phyloP scores from a whole-genome alignment of 53 echinoderm and acorn worm species.

The Actinopyga echinites region DNA sequence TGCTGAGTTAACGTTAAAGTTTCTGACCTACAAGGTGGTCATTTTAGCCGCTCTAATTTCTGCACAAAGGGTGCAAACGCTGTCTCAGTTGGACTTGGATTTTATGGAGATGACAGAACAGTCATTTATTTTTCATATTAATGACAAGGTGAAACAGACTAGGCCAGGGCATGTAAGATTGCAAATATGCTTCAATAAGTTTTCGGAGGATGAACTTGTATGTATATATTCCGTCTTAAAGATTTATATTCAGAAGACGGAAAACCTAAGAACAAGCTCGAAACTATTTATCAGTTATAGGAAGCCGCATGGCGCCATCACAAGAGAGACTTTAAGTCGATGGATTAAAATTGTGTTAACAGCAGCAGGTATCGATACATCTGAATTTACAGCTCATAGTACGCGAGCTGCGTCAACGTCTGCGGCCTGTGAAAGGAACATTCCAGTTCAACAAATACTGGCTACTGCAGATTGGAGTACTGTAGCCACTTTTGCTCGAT shows the following conservation, averaged over 20 bases:
- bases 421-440: conserved; percentile 11
- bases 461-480: conserved; percentile 44
- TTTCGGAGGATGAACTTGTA: neutral
- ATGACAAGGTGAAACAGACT: conserved; percentile 42
- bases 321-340: conserved; percentile 39
- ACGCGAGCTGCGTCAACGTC: conserved; percentile 47
- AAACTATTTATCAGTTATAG: conserved; percentile 34
- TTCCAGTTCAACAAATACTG: conserved; percentile 51
- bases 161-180: conserved; percentile 9
- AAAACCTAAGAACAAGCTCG: conserved; percentile 3
- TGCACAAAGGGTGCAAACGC: conserved; percentile 54
- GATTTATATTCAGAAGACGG: conserved; percentile 29
- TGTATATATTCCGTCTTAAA: conserved; percentile 36
- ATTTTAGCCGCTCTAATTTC: conserved; percentile 36
- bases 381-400: conserved; percentile 42
- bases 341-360: conserved; percentile 34
- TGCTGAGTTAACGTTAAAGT: conserved; percentile 7
- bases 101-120: conserved; percentile 2
- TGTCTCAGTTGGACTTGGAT: conserved; percentile 9
- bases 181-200: conserved; percentile 11
- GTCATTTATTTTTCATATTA: conserved; percentile 34
- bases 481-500: conserved; percentile 25
- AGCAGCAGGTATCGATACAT: conserved; percentile 39
- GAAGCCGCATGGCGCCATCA: conserved; percentile 23
- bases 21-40: conserved; percentile 32